phyloP scores from a whole-genome alignment of 2,888 invertebrate species.

The Podotricha telesiphe region DNA sequence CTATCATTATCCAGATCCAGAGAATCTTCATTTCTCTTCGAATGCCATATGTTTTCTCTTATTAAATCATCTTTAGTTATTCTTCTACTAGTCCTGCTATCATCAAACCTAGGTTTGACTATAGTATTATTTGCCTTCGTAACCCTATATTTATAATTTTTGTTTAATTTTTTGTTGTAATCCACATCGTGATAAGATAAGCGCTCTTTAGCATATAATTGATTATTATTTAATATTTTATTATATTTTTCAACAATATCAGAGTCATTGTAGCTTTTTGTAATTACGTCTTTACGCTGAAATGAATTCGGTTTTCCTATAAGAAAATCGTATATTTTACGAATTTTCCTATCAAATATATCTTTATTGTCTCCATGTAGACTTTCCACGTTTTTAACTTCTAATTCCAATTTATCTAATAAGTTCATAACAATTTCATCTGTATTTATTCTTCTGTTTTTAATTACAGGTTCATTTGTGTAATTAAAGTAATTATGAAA shows the following conservation, averaged over 20 bases:
- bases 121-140: conserved; percentile 2
- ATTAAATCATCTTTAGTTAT: conserved; percentile 10
- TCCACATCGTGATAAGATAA: neutral
- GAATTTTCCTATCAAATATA: conserved; percentile 65
- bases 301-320: conserved; percentile 25
- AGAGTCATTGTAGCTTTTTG: conserved; percentile 10
- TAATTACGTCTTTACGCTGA: conserved; percentile 13
- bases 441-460: conserved; percentile 43
- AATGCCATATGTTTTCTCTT: conserved; percentile 25
- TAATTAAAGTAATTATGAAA: conserved; percentile 11
- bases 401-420: conserved; percentile 63
- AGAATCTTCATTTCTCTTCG: conserved; percentile 41
- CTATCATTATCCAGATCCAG: conserved; percentile 57
- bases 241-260: conserved; percentile 1
- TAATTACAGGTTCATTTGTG: conserved; percentile 14
- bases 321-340: conserved; percentile 60
- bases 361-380: conserved; percentile 60
- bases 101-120: conserved; percentile 2
- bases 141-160: neutral
- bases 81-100: conserved; percentile 5
- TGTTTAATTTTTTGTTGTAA: neutral
- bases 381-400: conserved; percentile 63
- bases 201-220: neutral
- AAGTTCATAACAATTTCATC: conserved; percentile 61
- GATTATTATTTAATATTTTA: conserved; percentile 1